Conservation (phyloP, 2,888 invertebrate species). For the Incurvaria masculella region DNA sequence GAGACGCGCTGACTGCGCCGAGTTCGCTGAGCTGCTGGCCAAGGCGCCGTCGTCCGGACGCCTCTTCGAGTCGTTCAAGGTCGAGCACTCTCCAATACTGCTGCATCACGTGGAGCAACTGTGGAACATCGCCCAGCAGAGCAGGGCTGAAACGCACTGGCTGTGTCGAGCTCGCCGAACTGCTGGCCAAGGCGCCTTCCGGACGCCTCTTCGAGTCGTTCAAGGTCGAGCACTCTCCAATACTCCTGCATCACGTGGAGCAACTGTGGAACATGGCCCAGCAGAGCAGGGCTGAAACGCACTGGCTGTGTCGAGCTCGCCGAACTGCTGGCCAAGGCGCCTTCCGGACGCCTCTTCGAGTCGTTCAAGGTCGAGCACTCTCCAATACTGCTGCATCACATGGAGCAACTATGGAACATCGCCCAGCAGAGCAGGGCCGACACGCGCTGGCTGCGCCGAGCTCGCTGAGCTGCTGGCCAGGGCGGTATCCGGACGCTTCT, state of each 20-base stretch:
- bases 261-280: too few species aligned
- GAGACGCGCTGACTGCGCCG: constrained; percentile 83
- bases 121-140: too few species aligned
- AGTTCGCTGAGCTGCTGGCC: constrained; percentile 82
- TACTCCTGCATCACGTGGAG: too few species aligned
- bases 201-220: too few species aligned
- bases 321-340: constrained; percentile 80
- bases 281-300: constrained; percentile 81
- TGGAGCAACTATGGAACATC: too few species aligned
- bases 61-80: constrained; percentile 84
- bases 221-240: too few species aligned
- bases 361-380: too few species aligned
- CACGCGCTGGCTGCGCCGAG: constrained; percentile 81
- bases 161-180: constrained; percentile 83
- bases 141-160: constrained; percentile 84
- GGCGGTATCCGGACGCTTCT: constrained; percentile 83
- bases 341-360: constrained; percentile 86
- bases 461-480: constrained; percentile 84
- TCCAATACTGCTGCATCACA: too few species aligned
- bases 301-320: constrained; percentile 87
- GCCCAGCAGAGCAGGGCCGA: constrained; percentile 89
- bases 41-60: constrained; percentile 87
- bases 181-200: constrained; percentile 81
- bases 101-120: too few species aligned
- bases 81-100: too few species aligned